Conservation (phyloP, 2,113 vertebrate genomes). For the Laterallus jamaicensis region DNA sequence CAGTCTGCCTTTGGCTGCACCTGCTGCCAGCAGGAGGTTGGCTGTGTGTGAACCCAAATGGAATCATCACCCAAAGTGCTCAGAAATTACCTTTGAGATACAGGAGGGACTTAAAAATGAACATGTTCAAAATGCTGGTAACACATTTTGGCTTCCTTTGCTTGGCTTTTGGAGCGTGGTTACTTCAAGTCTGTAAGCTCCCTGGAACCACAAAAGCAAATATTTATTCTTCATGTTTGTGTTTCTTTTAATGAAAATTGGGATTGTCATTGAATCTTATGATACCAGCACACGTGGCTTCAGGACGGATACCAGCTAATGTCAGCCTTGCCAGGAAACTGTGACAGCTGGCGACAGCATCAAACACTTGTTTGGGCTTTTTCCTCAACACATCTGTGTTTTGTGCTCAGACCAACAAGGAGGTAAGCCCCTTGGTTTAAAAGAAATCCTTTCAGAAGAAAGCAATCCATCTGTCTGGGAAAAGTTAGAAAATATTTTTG, state of each 20-base stretch:
- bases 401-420: not conserved
- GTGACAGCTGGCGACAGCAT: constrained; percentile 1
- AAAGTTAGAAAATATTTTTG: constrained; percentile 77
- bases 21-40: not conserved
- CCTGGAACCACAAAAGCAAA: not conserved
- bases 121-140: not conserved
- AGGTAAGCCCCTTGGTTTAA: not conserved
- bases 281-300: not conserved
- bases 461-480: constrained; percentile 51
- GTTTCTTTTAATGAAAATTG: constrained; percentile 29
- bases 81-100: not conserved
- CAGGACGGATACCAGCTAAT: not conserved
- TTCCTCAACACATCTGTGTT: not conserved
- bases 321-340: not conserved
- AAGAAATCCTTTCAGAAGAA: constrained; percentile 38
- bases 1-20: not conserved
- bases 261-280: not conserved
- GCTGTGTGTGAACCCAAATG: not conserved
- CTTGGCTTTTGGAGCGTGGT: not conserved
- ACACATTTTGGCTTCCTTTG: not conserved
- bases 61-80: not conserved
- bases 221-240: constrained; percentile 6
- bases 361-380: constrained; percentile 6
- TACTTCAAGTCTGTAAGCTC: not conserved
- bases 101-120: not conserved